These are phyloP conservation scores for Syngnathus floridae DNA, from an alignment of 2,113 vertebrate species.

Conservation along the genomic window DNA sequence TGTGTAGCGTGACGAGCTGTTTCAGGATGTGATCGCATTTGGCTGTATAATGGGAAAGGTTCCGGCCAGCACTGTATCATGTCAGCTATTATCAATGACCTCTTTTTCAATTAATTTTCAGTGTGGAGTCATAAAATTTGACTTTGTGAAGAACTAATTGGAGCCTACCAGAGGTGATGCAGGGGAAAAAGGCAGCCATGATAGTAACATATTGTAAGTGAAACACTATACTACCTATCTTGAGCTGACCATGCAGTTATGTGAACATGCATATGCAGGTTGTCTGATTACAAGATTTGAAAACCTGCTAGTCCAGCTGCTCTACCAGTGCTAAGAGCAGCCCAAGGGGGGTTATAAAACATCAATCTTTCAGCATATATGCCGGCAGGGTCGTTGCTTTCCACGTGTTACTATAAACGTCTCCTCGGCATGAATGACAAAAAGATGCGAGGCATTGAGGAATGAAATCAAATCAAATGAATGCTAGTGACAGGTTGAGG, in stretches of 20 bases:
- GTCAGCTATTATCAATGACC: no score
- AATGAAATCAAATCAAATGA: conserved; percentile 35
- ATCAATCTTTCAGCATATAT: conserved; percentile 11
- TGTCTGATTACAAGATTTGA: conserved; percentile 16
- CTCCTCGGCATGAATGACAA: conserved; percentile 12
- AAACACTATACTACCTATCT: conserved; percentile 2
- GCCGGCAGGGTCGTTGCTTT: not conserved
- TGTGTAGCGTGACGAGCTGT: not conserved
- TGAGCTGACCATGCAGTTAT: conserved; percentile 29
- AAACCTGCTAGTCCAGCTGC: conserved; percentile 21
- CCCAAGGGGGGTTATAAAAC: conserved; percentile 13
- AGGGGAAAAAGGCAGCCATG: not conserved
- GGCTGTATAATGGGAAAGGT: not conserved
- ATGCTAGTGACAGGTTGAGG: conserved; percentile 51
- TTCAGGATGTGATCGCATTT: not conserved
- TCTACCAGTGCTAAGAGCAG: conserved; percentile 1
- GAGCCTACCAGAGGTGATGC: not conserved
- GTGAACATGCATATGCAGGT: conserved; percentile 15
- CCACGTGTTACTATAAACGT: not conserved
- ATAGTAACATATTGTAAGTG: not conserved
- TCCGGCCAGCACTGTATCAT: no score
- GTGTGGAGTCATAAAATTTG: not conserved
- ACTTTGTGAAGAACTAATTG: not conserved
- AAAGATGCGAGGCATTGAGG: conserved; percentile 24
- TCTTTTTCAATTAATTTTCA: no score